These are phyloP conservation scores for Chlorodrepanis virens DNA, from an alignment of 2,113 vertebrate genomes.

Conservation along the genomic window DNA sequence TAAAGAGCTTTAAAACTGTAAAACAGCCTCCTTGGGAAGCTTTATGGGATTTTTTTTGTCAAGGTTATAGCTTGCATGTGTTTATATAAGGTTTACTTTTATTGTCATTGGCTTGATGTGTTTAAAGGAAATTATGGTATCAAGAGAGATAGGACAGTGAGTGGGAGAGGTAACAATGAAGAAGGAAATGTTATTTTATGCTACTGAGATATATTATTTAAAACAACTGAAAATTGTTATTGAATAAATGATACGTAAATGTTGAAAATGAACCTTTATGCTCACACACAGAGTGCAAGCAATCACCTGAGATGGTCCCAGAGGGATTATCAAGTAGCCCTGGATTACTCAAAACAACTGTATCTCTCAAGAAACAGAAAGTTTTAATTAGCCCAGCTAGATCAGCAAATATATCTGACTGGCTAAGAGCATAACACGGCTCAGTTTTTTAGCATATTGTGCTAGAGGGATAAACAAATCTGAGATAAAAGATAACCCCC, in stretches of 20 bases:
- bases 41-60: slow-evolving; percentile 5
- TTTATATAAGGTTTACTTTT: slow-evolving; percentile 31
- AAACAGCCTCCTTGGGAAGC: slow-evolving; percentile 8
- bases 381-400: slow-evolving; percentile 43
- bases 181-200: slow-evolving; percentile 12
- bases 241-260: background rate
- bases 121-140: slow-evolving; percentile 45
- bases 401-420: background rate
- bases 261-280: background rate
- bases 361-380: background rate
- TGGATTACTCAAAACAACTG: background rate
- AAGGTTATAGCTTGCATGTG: background rate
- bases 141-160: background rate
- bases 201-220: background rate
- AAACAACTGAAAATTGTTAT: background rate
- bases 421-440: background rate
- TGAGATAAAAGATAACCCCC: background rate
- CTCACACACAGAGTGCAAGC: background rate
- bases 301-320: background rate
- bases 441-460: background rate
- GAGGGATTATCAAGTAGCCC: background rate
- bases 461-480: slow-evolving; percentile 41
- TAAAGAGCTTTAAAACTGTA: slow-evolving; percentile 8
- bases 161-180: background rate
- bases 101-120: slow-evolving; percentile 13